Conservation (phyloP, 1,140 invertebrate species). For the Drosophila aff. region DNA sequence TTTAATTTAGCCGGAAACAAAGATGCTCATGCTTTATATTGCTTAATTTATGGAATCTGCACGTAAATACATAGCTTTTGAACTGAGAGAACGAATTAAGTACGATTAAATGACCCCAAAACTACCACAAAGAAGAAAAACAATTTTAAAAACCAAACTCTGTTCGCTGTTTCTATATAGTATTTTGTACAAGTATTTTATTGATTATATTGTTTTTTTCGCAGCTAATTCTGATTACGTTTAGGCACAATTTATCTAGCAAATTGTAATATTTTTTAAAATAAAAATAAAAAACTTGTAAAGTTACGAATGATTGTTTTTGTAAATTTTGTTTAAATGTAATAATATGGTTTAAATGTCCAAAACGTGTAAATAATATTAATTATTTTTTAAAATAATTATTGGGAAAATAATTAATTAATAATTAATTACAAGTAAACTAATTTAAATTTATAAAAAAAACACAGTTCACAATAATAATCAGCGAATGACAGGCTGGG, state of each 20-base stretch:
- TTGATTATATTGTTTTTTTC: conserved; percentile 67
- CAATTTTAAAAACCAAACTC: conserved; percentile 39
- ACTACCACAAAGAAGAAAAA: conserved; percentile 19
- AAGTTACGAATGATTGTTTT: conserved; percentile 49
- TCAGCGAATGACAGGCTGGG: too few species aligned
- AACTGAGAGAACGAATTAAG: conserved; percentile 59
- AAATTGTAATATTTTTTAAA: conserved; percentile 79
- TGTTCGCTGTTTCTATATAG: conserved; percentile 72
- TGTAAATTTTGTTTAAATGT: background rate
- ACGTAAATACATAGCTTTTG: conserved; percentile 65
- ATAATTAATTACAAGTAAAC: background rate
- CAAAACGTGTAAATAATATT: too few species aligned
- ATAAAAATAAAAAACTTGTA: conserved; percentile 68
- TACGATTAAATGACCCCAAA: conserved; percentile 24
- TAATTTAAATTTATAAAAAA: too few species aligned
- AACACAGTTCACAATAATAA: too few species aligned
- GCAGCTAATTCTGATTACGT: conserved; percentile 64
- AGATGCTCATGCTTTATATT: conserved; percentile 73
- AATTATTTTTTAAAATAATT: too few species aligned
- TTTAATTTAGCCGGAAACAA: conserved; percentile 69
- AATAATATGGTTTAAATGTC: background rate
- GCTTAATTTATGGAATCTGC: conserved; percentile 68
- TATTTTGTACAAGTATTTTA: conserved; percentile 81
- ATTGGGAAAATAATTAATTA: too few species aligned
- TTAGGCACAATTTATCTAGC: conserved; percentile 80